Evolutionary conservation across 2,113 vertebrate species (phyloP), one percentile per base, ranked within the genome.

Genomic region (Eudorcas thomsonii): DNA sequence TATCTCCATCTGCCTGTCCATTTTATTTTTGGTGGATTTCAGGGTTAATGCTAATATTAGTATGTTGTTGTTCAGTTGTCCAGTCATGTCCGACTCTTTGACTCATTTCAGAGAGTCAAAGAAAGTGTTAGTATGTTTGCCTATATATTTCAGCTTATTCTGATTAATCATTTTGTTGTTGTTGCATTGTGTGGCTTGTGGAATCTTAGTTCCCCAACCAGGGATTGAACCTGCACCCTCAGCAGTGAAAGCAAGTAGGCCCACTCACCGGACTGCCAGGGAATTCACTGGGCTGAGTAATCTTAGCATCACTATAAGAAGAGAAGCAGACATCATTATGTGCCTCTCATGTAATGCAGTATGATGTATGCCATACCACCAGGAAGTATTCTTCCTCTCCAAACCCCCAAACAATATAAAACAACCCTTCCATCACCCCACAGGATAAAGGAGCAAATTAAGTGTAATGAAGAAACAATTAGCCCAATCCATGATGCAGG

Each of bases 131-230:
- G 71, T 74, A 59, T 57, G 26, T 52, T 17, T 23, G 26, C 55
- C 62, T 71, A 77, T 90, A 23, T 94, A 88, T 94, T 86, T 97
- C 50, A 93, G 57, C 86, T n/a, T 74, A 50, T 26, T 74, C 26
- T 62, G 39, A 85, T 85, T 80, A 80, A 48, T 80, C 8, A 10
- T 78, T 78, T 30, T 78, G 45, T 17, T 62, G n/a, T 30, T 3
- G 64, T 36, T 71, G 9, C 64, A 74, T 39, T 74, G 71, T 43
- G 36, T 0, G 3, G 21, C 36, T 25, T 39, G 71, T 74, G 71
- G 36, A 39, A 43, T 74, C 71, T 74, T 74, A 74, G 36, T 25
- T 74, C 10, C 36, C 71, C 36, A 74, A 43, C 36, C 36, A 43
- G 21, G 21, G 71, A 74, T 25, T 74, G 36, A 74, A 74, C 11